phyloP scores from a whole-genome alignment of 2,113 vertebrate species.

The Sardina pilchardus region DNA sequence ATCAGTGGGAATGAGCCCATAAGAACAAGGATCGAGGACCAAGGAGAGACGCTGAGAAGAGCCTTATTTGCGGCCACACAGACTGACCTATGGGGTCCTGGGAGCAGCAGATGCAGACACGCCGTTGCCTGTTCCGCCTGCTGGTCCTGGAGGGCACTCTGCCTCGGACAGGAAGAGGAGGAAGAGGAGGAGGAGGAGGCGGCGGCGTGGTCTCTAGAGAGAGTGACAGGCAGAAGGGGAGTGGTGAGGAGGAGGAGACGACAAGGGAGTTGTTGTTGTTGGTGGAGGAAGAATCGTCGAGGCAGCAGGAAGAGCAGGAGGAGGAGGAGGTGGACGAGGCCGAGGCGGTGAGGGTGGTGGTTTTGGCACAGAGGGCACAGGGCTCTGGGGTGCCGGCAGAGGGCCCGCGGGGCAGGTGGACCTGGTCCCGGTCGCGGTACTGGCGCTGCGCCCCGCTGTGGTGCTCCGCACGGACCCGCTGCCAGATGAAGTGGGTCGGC shows the following conservation, averaged over 20 bases:
- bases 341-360: not conserved
- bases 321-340: slow-evolving; percentile 28
- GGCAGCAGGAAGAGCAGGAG: slow-evolving; percentile 10
- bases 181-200: not conserved
- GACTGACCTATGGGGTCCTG: slow-evolving; percentile 52
- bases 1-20: too few relatives aligned
- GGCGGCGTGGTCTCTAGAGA: slow-evolving; percentile 40
- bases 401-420: slow-evolving; percentile 76
- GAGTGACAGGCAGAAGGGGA: slow-evolving; percentile 12
- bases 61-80: not conserved
- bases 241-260: not conserved
- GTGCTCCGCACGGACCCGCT: slow-evolving; percentile 80
- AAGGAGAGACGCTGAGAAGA: too few relatives aligned
- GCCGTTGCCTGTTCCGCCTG: not conserved
- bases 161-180: not conserved
- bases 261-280: not conserved
- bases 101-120: slow-evolving; percentile 28
- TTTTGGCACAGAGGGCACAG: slow-evolving; percentile 78
- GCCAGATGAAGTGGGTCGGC: slow-evolving; percentile 87
- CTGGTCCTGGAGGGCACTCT: not conserved
- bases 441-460: slow-evolving; percentile 86
- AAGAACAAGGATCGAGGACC: too few relatives aligned
- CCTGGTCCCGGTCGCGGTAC: slow-evolving; percentile 57
- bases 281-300: not conserved
- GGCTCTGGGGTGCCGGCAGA: slow-evolving; percentile 70